Evolutionary conservation across 2,797 vertebrate species (phyloP).

Genomic region (Pangasius krempfi): DNA sequence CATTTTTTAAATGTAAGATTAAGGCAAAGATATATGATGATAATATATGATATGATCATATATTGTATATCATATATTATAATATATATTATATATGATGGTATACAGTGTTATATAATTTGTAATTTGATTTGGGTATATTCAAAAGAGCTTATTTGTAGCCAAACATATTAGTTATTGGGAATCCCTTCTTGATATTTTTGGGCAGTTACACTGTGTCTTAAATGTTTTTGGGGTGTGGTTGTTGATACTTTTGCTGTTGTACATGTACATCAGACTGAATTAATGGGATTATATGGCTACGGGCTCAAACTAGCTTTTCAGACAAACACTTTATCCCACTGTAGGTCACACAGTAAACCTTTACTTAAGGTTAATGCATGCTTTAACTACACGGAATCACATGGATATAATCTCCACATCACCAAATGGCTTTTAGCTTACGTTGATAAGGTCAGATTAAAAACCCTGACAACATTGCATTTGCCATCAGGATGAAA

Average conservation of each 20-base stretch:
- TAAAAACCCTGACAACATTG: not conserved
- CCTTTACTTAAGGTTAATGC: conserved; percentile 49
- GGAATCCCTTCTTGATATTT: not conserved
- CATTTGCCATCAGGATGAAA: not conserved
- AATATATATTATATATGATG: not conserved
- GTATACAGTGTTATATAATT: not conserved
- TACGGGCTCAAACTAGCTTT: not conserved
- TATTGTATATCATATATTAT: too few species aligned
- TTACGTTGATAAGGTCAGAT: conserved; percentile 30
- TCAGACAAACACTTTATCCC: conserved; percentile 23
- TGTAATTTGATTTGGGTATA: not conserved
- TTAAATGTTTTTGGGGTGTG: not conserved
- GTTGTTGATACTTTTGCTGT: conserved; percentile 26
- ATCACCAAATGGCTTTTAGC: conserved; percentile 25
- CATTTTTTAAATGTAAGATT: not conserved
- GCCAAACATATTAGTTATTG: not conserved
- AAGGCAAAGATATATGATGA: not conserved
- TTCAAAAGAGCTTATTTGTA: not conserved
- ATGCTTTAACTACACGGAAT: conserved; percentile 50
- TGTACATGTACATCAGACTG: conserved; percentile 33
- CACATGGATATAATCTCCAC: conserved; percentile 37
- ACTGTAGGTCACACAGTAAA: conserved; percentile 43
- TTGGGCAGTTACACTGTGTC: not conserved
- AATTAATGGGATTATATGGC: conserved; percentile 7
- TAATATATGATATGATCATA: not conserved